Conservation (phyloP, 2,888 invertebrate genomes). For the Sphaeridia pumilis region DNA sequence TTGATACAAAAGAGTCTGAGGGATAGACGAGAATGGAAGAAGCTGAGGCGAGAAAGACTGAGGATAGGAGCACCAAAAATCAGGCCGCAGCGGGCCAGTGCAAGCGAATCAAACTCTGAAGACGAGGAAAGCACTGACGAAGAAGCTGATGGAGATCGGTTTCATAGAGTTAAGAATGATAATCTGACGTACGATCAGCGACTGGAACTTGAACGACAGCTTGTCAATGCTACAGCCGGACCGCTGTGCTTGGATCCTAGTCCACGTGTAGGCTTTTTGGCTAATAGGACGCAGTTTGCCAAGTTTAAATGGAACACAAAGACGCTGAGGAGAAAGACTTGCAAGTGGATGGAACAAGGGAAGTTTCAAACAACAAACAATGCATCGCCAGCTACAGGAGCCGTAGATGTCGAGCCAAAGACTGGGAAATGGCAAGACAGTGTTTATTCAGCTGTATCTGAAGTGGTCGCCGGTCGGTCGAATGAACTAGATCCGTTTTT, state of each 20-base stretch:
- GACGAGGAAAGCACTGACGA: conserved; percentile 12
- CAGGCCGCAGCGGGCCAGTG: neutral
- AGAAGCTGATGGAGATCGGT: neutral
- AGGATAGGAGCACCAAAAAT: neutral
- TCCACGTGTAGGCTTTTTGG: conserved; percentile 62
- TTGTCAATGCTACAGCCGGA: conserved; percentile 73
- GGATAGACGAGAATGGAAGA: conserved; percentile 8
- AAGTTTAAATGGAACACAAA: conserved; percentile 41
- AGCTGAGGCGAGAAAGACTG: neutral
- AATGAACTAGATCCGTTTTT: conserved; percentile 1
- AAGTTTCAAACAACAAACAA: neutral
- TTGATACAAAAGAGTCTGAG: conserved; percentile 18
- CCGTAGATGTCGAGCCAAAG: neutral
- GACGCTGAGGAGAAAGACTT: conserved; percentile 17
- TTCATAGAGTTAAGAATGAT: conserved; percentile 2
- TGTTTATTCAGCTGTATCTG: neutral
- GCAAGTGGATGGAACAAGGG: conserved; percentile 12
- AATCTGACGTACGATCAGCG: conserved; percentile 64
- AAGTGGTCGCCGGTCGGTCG: neutral
- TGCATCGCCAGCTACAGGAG: neutral
- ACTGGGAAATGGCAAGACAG: neutral
- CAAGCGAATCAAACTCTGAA: neutral
- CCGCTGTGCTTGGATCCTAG: conserved; percentile 81
- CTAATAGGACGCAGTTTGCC: conserved; percentile 62
- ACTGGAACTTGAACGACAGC: conserved; percentile 65